phyloP scores from a whole-genome alignment of 2,888 invertebrate genomes.

The Brachyptera risi region DNA sequence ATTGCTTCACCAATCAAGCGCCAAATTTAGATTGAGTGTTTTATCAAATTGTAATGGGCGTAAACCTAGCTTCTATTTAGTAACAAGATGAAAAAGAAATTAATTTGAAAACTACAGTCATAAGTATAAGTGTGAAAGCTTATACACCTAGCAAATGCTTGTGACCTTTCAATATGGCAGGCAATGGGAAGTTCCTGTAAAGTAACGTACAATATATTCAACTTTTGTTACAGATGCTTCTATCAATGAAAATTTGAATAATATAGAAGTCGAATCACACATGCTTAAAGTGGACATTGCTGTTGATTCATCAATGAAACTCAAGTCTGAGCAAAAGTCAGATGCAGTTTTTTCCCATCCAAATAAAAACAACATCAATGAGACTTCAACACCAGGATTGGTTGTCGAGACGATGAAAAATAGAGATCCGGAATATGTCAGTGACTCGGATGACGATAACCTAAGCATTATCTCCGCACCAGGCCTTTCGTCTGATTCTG shows the following conservation, averaged over 20 bases:
- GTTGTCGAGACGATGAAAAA: not conserved
- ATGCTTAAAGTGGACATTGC: not conserved
- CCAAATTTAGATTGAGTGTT: no score
- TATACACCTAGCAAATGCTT: no score
- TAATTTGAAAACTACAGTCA: no score
- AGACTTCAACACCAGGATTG: constrained; percentile 25
- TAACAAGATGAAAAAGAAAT: no score
- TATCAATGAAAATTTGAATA: not conserved
- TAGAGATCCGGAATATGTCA: constrained; percentile 32
- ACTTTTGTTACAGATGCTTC: constrained; percentile 12
- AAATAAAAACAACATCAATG: constrained; percentile 20
- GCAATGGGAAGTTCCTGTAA: no score
- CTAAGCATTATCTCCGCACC: constrained; percentile 41
- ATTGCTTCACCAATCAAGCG: no score
- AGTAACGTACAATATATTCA: no score
- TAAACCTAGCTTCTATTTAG: no score
- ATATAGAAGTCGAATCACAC: not conserved
- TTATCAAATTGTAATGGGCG: no score
- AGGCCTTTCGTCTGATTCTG: constrained; percentile 37
- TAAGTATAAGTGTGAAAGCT: no score
- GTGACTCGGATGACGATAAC: constrained; percentile 42
- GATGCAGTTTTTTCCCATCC: not conserved
- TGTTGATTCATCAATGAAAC: constrained; percentile 22
- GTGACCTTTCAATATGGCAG: no score
- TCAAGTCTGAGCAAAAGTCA: constrained; percentile 6